These are phyloP conservation scores for Melanotaenia parkinsoni DNA, from an alignment of 2,797 vertebrate species.

Conservation along the genomic window DNA sequence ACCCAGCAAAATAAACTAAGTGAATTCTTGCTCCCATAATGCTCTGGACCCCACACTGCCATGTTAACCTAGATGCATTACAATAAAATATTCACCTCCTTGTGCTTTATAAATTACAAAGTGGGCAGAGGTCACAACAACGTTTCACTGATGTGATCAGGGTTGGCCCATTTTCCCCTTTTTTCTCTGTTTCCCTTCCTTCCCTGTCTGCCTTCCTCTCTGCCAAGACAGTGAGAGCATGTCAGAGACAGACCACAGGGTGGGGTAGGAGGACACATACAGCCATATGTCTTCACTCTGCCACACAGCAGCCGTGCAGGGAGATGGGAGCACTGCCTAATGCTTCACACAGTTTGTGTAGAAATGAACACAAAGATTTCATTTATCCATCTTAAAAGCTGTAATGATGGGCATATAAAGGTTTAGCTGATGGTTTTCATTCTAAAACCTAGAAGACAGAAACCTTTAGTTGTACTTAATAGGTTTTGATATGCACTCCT, in stretches of 20 bases:
- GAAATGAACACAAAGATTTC: conserved; percentile 27
- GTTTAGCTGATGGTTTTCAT: conserved; percentile 24
- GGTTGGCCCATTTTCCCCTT: conserved; percentile 60
- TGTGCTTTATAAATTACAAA: conserved; percentile 79
- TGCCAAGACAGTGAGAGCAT: conserved; percentile 69
- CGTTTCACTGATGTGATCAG: conserved; percentile 48
- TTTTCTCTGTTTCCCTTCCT: conserved; percentile 22
- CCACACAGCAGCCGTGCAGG: conserved; percentile 48
- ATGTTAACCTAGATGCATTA: conserved; percentile 81
- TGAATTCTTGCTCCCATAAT: conserved; percentile 73
- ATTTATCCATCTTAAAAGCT: conserved; percentile 16
- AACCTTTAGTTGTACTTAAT: conserved; percentile 54
- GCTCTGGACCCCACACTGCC: conserved; percentile 59
- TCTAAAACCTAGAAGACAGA: conserved; percentile 10
- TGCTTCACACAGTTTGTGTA: conserved; percentile 45
- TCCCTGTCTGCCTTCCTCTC: conserved; percentile 29
- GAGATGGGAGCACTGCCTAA: conserved; percentile 38
- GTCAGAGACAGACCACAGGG: conserved; percentile 91
- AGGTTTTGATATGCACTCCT: conserved; percentile 71
- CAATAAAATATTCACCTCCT: conserved; percentile 79
- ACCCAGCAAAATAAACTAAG: conserved; percentile 71
- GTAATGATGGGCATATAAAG: not conserved
- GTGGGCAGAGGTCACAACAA: conserved; percentile 62
- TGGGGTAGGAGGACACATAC: conserved; percentile 90
- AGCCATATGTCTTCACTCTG: conserved; percentile 72